Evolutionary conservation across 2,113 vertebrate genomes (phyloP).

Genomic region (Notechis scutatus): DNA sequence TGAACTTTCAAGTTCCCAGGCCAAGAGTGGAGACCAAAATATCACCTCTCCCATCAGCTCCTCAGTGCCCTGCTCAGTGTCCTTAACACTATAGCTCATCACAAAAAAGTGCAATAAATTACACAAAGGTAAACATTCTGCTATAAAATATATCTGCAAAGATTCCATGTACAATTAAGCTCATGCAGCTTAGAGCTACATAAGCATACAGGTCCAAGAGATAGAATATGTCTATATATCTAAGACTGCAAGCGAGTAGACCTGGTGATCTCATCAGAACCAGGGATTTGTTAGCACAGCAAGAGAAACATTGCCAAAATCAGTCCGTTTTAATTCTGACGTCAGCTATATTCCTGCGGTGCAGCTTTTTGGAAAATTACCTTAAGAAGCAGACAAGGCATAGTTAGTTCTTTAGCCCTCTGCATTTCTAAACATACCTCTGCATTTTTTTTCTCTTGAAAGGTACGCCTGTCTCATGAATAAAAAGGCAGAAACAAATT

Average conservation of each 20-base stretch:
- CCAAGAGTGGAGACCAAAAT: background rate
- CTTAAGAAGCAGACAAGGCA: slow-evolving; percentile 16
- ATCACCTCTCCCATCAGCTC: background rate
- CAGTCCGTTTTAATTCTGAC: background rate
- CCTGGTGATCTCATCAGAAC: background rate
- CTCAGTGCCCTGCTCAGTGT: background rate
- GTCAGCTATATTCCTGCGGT: background rate
- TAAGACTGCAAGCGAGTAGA: background rate
- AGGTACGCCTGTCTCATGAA: slow-evolving; percentile 60
- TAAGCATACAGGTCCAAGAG: background rate
- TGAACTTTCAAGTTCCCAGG: background rate
- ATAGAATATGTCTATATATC: background rate
- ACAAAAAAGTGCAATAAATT: background rate
- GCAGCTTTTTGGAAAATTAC: slow-evolving; percentile 36
- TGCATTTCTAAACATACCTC: slow-evolving; percentile 62
- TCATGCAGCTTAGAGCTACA: no score
- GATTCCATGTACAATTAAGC: background rate
- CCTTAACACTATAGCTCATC: background rate
- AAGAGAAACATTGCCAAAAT: background rate
- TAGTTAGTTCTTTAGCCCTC: slow-evolving; percentile 55
- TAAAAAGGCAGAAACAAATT: background rate
- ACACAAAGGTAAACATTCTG: background rate
- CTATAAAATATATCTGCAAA: background rate
- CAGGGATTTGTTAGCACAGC: background rate
- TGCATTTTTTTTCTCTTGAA: slow-evolving; percentile 63